Evolutionary conservation across 2,113 vertebrate species (phyloP).

Genomic region (Sphyrna mokarran): DNA sequence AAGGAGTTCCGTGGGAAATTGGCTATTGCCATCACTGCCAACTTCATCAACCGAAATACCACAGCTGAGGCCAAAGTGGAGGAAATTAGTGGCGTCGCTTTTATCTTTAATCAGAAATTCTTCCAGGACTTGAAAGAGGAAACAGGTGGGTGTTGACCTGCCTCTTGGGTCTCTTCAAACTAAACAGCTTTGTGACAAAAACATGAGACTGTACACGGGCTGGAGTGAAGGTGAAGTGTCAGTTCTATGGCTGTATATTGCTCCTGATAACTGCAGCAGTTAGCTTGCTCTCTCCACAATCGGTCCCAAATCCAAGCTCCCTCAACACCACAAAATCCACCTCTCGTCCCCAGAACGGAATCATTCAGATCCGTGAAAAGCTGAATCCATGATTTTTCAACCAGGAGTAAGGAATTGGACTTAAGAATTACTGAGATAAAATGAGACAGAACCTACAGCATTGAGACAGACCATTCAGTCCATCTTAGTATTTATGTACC

Average conservation of each 20-base stretch:
- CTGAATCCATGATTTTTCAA: neutral
- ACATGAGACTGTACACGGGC: neutral
- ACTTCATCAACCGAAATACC: conserved; percentile 96
- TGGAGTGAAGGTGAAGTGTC: neutral
- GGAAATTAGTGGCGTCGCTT: conserved; percentile 96
- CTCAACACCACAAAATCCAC: neutral
- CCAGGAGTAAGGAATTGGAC: neutral
- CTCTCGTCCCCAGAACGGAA: neutral
- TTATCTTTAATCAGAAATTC: conserved; percentile 99
- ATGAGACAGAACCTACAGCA: neutral
- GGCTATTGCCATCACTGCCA: conserved; percentile 95
- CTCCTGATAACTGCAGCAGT: neutral
- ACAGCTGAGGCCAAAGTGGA: conserved; percentile 93
- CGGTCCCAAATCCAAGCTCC: neutral
- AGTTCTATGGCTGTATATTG: neutral
- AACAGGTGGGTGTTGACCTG: conserved; percentile 64
- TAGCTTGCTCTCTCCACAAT: neutral
- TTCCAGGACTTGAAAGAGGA: conserved; percentile 93
- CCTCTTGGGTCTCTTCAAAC: neutral
- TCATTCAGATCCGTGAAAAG: neutral
- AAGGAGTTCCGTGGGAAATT: conserved; percentile 95
- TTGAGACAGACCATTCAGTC: neutral
- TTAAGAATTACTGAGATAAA: neutral
- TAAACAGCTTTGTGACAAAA: neutral
- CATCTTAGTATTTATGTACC: neutral